Percentiles rank a stretch among this genome's conserved stretches.
phyloP scores from a whole-genome alignment of 2,797 vertebrate species.

The Potorous gilbertii region DNA sequence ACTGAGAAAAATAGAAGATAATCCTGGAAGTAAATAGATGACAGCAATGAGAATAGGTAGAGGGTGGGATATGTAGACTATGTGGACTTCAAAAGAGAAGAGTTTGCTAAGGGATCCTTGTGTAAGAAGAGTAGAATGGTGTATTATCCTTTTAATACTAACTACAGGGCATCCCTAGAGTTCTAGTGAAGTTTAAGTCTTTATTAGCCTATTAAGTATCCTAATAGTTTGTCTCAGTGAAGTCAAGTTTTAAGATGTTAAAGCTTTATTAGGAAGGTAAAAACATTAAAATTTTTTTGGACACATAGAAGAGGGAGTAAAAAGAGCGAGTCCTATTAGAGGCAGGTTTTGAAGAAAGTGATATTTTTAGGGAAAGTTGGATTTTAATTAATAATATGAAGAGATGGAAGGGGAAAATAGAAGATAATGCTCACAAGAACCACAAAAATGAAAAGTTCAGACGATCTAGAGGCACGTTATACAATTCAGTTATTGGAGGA shows the following conservation, averaged over 20 bases:
- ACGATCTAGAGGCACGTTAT: neutral
- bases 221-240: neutral
- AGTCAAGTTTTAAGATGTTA: neutral
- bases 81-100: too few species aligned
- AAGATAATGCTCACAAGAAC: neutral
- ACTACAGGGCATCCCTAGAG: neutral
- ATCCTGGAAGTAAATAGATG: neutral
- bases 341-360: neutral
- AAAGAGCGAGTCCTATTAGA: neutral
- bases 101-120: neutral
- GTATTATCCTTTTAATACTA: neutral
- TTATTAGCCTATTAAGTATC: neutral
- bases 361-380: neutral
- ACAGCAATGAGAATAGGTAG: neutral
- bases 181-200: neutral
- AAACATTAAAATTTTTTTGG: neutral
- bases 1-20: neutral
- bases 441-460: neutral
- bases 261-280: neutral
- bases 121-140: neutral
- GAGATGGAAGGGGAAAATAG: neutral
- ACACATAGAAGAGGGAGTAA: neutral
- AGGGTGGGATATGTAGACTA: neutral
- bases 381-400: neutral
- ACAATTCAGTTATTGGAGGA: neutral